Evolutionary conservation across 2,113 vertebrate species (phyloP), one percentile per base, ranked within the genome.

Genomic region (Rhinichthys klamathensis): DNA sequence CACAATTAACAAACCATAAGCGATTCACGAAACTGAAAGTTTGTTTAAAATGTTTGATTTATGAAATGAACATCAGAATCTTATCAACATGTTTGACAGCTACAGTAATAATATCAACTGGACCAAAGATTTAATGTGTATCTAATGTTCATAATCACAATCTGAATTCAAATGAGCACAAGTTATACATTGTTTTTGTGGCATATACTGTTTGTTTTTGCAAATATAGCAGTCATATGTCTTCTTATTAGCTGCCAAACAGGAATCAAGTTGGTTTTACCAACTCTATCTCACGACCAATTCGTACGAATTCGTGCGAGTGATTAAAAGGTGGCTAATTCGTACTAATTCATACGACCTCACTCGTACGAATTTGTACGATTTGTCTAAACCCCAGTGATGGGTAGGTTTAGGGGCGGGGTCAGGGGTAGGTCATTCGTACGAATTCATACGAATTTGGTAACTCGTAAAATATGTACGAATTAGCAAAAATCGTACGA

Each of bases 41-140:
- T 54, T 6, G 6, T 6, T 54, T 12, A 12, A 46, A 49, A 30
- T 67, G 16, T 70, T 21, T 69, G 1, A 16, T 46, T 49, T 49
- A 27, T 72, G 54, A 49, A 77, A 8, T 73, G 25, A 73, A 46
- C 76, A 63, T 78, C 10, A 25, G 9, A 70, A 82, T 35, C 13
- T 4, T 65, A 74, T 61, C 25, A 74, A 25, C 30, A 23, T 75
- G 69, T 61, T 75, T 86, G 49, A 61, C 69, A 82, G 69, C 67
- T 65, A 78, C 49, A 63, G 54, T 87, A 74, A 72, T 87, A 79
- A 76, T 67, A 35, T 21, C 41, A 78, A 78, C 60, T 78, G 82
- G 69, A 88, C 87, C 84, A 88, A 88, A 88, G 87, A 86, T 76
- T 81, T 81, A 61, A 74, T 73, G 51, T 58, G 46, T 32, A 32